Evolutionary conservation across 2,797 vertebrate genomes (phyloP), one percentile per base, ranked within the genome.

Genomic region (Prionace glauca): DNA sequence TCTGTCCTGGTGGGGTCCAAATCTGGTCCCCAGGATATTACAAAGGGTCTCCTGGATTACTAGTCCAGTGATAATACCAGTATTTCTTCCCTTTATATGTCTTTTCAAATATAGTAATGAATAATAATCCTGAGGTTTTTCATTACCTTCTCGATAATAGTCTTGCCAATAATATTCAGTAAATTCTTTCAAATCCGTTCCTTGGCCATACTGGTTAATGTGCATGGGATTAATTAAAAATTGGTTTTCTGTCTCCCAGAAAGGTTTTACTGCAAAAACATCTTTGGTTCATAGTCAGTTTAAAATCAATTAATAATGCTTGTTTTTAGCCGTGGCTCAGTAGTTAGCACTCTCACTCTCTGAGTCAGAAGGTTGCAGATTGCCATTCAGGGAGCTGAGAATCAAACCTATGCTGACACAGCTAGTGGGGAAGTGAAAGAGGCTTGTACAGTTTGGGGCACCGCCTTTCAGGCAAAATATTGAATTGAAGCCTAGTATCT

Each of bases 241-340:
- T 92, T 92, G 90, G 65, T 26, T 92, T 92, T 41, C 90, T 69
- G 65, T 92, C 90, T 69, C 24, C 20, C 2, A 41, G 62, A 69
- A 92, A 41, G 90, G 65, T 92, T 69, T 92, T 92, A 92, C n/a
- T 92, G 90, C 90, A 92, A 69, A 92, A 92, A 36, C 65, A 92
- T 69, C n/a, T 69, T 41, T 41, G 36, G 90, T 92, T 41, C 90
- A 69, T 12, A 92, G n/a, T 67, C n/a, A 2, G 90, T 69, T 69
- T 69, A 69, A 92, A 92, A 69, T 92, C 90, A 92, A 69, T 92
- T 69, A 69, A 45, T 92, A 92, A 26, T 20, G 41, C 22, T 50
- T 8, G 22, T 41, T 92, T 24, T 69, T 12, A 92, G n/a, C 62
- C 20, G 36, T 11, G n/a, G 65, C 87, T 92, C 90, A 69, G 62